Conservation (phyloP, 2,797 vertebrate genomes). For the Labeo calbasu region DNA sequence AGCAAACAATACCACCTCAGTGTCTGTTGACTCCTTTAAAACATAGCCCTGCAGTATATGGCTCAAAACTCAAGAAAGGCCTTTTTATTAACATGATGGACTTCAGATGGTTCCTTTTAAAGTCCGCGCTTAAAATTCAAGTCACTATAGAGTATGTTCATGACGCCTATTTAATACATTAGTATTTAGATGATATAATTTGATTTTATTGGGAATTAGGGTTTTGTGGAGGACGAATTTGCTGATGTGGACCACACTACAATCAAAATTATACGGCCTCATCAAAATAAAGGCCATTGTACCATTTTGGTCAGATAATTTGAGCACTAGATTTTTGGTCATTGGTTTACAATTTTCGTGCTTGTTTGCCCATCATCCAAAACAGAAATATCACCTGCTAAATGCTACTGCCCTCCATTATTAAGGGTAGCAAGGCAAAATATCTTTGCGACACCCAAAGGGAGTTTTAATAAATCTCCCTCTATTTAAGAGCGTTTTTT, state of each 20-base stretch:
- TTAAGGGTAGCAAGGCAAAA: conserved; percentile 81
- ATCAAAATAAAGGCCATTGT: not conserved
- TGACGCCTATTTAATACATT: conserved; percentile 24
- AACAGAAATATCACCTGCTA: conserved; percentile 89
- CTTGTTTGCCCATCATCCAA: conserved; percentile 74
- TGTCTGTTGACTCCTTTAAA: conserved; percentile 70
- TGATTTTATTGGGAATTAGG: conserved; percentile 1
- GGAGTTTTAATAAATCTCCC: conserved; percentile 97
- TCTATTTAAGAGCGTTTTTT: conserved; percentile 94
- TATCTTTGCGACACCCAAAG: conserved; percentile 88
- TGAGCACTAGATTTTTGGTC: conserved; percentile 1
- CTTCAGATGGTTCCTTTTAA: conserved; percentile 46
- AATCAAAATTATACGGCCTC: not conserved
- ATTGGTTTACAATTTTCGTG: conserved; percentile 58
- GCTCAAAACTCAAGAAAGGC: conserved; percentile 52
- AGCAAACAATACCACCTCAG: conserved; percentile 85
- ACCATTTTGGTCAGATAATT: not conserved
- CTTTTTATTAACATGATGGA: conserved; percentile 55
- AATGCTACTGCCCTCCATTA: conserved; percentile 80
- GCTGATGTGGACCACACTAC: not conserved
- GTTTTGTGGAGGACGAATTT: conserved; percentile 14
- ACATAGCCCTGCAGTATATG: conserved; percentile 50
- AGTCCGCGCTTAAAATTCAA: conserved; percentile 51
- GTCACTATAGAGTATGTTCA: conserved; percentile 33
- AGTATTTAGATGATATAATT: conserved; percentile 43